Conservation (phyloP, 2,113 vertebrate genomes). For the Tetrao urogallus region DNA sequence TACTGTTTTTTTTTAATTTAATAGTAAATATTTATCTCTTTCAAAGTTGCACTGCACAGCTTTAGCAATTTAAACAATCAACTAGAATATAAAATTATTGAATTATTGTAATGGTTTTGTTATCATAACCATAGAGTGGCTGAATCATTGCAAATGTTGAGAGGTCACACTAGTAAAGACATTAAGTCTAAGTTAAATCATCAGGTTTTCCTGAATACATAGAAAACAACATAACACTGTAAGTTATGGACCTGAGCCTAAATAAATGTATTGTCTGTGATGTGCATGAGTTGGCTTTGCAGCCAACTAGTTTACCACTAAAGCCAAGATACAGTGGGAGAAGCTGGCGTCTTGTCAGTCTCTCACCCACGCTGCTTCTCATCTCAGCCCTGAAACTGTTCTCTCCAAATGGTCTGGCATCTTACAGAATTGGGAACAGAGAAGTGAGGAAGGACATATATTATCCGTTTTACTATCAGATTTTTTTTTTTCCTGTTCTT, state of each 20-base stretch:
- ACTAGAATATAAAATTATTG: neutral
- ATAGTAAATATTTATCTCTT: neutral
- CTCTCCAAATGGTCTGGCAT: neutral
- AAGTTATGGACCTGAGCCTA: neutral
- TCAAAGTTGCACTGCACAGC: neutral
- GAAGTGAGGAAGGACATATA: neutral
- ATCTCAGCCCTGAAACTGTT: neutral
- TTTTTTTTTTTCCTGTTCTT: accelerated
- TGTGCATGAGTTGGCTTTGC: neutral
- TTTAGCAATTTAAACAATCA: neutral
- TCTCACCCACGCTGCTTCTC: neutral
- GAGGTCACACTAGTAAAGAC: neutral
- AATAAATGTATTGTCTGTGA: slow-evolving; percentile 12
- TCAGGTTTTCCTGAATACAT: neutral
- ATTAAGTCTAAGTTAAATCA: neutral
- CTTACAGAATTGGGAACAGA: neutral
- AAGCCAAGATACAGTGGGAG: slow-evolving; percentile 18
- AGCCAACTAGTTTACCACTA: neutral
- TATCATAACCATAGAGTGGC: neutral
- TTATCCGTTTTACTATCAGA: neutral
- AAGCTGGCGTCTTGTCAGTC: neutral
- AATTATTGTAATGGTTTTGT: neutral
- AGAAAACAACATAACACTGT: neutral
- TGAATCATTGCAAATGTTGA: neutral
- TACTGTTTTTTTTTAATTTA: neutral